These are phyloP conservation scores for Ectemnius continuus DNA, from an alignment of 2,888 invertebrate genomes.

Conservation along the genomic window DNA sequence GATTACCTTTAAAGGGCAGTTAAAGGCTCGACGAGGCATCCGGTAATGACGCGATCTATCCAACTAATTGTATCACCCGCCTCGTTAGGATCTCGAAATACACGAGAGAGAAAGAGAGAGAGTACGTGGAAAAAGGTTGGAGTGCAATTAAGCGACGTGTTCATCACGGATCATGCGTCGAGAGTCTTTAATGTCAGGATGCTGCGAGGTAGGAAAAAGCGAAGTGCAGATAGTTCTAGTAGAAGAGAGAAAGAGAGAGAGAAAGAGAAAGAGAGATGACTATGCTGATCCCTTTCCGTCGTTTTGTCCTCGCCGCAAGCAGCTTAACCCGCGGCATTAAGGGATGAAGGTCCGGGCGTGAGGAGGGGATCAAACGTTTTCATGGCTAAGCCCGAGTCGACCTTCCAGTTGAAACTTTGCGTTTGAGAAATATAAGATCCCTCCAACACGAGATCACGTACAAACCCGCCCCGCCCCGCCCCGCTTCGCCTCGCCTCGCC, in stretches of 20 bases:
- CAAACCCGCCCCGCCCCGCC: neutral
- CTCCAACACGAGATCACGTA: conserved; percentile 14
- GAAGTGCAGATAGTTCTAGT: conserved; percentile 13
- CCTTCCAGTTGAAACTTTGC: conserved; percentile 47
- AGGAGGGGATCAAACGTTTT: conserved; percentile 60
- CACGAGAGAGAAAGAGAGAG: too few species aligned
- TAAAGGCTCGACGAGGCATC: too few species aligned
- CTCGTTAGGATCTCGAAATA: too few species aligned
- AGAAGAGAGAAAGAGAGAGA: conserved; percentile 8
- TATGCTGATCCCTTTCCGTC: conserved; percentile 48
- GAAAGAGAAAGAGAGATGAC: conserved; percentile 1
- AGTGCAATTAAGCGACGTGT: too few species aligned
- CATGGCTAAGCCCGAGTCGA: conserved; percentile 51
- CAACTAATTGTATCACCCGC: too few species aligned
- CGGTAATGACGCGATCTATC: too few species aligned
- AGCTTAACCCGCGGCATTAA: conserved; percentile 60
- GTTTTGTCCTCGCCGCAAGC: conserved; percentile 59
- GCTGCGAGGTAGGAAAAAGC: conserved; percentile 1
- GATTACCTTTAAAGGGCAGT: too few species aligned
- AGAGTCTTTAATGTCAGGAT: too few species aligned
- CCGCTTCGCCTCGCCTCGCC: too few species aligned
- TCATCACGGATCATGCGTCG: too few species aligned
- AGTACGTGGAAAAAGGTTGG: too few species aligned
- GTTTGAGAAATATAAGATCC: conserved; percentile 44
- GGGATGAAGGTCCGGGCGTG: conserved; percentile 50